Conservation (phyloP, 1,140 invertebrate genomes). For the Pseudomyrmex pallidus region DNA sequence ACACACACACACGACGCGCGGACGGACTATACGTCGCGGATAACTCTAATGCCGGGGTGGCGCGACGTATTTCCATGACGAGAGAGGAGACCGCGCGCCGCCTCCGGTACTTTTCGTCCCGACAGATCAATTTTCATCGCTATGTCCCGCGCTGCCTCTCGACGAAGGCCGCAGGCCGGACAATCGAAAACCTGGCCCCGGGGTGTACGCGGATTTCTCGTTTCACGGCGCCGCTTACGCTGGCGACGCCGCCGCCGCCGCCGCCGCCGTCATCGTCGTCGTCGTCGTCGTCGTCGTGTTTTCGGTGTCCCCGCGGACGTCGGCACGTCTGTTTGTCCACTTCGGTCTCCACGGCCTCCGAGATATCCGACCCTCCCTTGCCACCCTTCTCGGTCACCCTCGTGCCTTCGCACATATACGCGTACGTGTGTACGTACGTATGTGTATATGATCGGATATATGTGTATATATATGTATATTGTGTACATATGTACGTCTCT, state of each 20-base stretch:
- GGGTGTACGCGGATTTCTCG: constrained; percentile 75
- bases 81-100: constrained; percentile 56
- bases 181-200: constrained; percentile 73
- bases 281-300: constrained; percentile 75
- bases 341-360: constrained; percentile 77
- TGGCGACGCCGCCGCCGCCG: constrained; percentile 65
- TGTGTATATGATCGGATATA: background rate
- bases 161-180: constrained; percentile 69
- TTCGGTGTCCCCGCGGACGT: constrained; percentile 79
- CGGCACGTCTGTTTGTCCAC: constrained; percentile 83
- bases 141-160: constrained; percentile 52
- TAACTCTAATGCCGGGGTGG: constrained; percentile 59
- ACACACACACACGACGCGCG: background rate
- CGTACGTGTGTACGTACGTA: constrained; percentile 51
- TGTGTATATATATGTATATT: constrained; percentile 30
- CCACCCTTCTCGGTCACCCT: constrained; percentile 8
- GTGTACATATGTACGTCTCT: constrained; percentile 51
- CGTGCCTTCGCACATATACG: background rate
- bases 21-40: constrained; percentile 10
- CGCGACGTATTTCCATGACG: constrained; percentile 70
- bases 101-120: constrained; percentile 65
- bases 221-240: constrained; percentile 66
- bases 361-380: constrained; percentile 76
- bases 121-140: constrained; percentile 73
- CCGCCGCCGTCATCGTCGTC: constrained; percentile 60